Base-by-base conservation (phyloP, 2,888 invertebrate species). In the Eupelmus urozonus region DNA sequence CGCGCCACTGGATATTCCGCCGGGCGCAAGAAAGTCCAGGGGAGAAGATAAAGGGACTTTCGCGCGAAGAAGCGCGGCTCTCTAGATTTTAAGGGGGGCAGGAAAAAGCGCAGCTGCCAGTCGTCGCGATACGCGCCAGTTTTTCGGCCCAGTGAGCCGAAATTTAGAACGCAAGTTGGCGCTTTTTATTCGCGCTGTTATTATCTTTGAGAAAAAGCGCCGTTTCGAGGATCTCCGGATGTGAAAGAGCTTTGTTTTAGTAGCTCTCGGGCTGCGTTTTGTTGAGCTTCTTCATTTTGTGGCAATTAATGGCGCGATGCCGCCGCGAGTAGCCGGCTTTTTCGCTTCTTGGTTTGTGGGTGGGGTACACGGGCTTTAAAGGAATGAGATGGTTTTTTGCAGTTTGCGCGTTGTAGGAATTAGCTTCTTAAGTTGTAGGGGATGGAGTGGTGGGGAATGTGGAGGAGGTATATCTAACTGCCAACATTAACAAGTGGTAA, bases 141-240 rank as follows among this genome's bases (percentile, higher is more conserved):
- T 69, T 69, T 57, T 57, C 69, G 57, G 18, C 42, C 69, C 69
- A 57, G 20, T 57, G 69, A 55, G 62, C 34, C 62, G 62, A 60
- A 60, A 60, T 71, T 60, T 23, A 34, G 71, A 60, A 29, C 29
- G 29, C 49, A 20, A 57, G 71, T 40, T 23, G 60, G 27, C 34
- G 51, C 60, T 63, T 72, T 72, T 72, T 72, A 72, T 72, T 72
- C 49, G 72, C 40, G 1, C 62, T 25, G 62, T 62, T 62, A 62
- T 72, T 62, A 62, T 72, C 51, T 72, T 51, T 25, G 34, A 1
- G 63, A 7, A 25, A 9, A 45, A 5, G 25, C 34, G 62, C 25
- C 27, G 45, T 4, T 42, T 18, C 20, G 34, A 51, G 45, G 51
- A 29, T 16, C 29, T 20, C 23, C 29, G 29, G 4, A 4, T 18